Conservation (phyloP, 2,888 invertebrate species). For the Nomada lathburiana region DNA sequence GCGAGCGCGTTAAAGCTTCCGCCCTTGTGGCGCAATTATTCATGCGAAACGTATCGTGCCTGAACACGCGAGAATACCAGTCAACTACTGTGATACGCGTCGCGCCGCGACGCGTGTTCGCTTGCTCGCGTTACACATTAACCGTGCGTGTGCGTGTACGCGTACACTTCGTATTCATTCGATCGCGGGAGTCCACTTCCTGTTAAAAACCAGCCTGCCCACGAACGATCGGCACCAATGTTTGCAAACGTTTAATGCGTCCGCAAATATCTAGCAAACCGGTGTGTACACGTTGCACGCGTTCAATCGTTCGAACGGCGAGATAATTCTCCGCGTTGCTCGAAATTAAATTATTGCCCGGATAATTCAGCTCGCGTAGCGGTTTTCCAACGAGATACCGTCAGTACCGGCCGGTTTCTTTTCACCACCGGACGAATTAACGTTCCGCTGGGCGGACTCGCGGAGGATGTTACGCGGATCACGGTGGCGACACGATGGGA, state of each 20-base stretch:
- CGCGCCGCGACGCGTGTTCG: not conserved
- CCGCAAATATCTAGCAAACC: not conserved
- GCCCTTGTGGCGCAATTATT: constrained; percentile 50
- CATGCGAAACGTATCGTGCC: constrained; percentile 51
- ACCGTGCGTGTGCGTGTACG: not conserved
- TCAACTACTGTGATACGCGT: constrained; percentile 56
- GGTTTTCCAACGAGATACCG: not conserved
- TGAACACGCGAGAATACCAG: constrained; percentile 53
- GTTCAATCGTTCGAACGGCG: constrained; percentile 1
- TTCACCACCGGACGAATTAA: not conserved
- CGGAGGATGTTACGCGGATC: not conserved
- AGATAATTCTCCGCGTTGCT: not conserved
- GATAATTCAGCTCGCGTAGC: not conserved
- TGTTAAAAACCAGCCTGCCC: constrained; percentile 21
- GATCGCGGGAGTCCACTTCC: not conserved
- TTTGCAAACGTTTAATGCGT: constrained; percentile 6
- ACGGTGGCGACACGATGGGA: not conserved
- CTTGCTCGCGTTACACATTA: constrained; percentile 2
- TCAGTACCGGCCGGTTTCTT: not conserved
- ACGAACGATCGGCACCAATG: constrained; percentile 9
- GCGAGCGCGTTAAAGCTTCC: constrained; percentile 36
- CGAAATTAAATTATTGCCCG: not conserved
- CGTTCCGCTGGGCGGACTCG: not conserved
- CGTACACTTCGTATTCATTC: constrained; percentile 32
- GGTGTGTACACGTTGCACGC: not conserved